phyloP scores from a whole-genome alignment of 2,888 invertebrate genomes.

The Parapristionchus giblindavisi region DNA sequence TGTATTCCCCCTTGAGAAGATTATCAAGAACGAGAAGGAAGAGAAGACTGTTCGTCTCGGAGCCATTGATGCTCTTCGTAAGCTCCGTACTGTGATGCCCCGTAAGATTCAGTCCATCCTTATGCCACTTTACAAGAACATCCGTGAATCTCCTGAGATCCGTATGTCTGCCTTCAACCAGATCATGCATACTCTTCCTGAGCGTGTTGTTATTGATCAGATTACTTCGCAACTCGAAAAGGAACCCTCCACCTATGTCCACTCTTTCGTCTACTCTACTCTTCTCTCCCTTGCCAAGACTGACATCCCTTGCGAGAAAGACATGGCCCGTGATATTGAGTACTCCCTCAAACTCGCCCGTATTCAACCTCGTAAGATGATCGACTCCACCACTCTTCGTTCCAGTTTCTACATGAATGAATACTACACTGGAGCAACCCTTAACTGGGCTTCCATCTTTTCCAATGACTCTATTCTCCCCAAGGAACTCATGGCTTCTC shows the following conservation, averaged over 20 bases:
- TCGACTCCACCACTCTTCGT: conserved; percentile 47
- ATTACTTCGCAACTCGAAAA: conserved; percentile 52
- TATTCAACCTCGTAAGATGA: conserved; percentile 46
- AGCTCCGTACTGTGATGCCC: conserved; percentile 46
- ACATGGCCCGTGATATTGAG: conserved; percentile 46
- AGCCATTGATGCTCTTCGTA: conserved; percentile 65
- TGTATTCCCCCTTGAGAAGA: conserved; percentile 62
- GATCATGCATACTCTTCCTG: conserved; percentile 57
- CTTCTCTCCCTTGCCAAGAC: conserved; percentile 54
- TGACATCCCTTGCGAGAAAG: conserved; percentile 54
- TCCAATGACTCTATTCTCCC: conserved; percentile 56
- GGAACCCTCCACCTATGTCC: conserved; percentile 59
- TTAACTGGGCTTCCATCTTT: conserved; percentile 54
- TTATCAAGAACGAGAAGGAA: conserved; percentile 56
- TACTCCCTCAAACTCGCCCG: conserved; percentile 45
- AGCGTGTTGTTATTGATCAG: conserved; percentile 55
- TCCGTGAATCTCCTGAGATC: conserved; percentile 54
- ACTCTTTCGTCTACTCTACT: conserved; percentile 55
- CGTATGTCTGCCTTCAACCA: conserved; percentile 60
- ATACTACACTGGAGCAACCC: conserved; percentile 47
- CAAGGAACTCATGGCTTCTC: conserved; percentile 51
- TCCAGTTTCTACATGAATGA: conserved; percentile 52
- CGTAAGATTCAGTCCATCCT: conserved; percentile 60
- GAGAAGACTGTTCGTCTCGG: conserved; percentile 55
- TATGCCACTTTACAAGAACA: conserved; percentile 62